Base-by-base conservation (phyloP, 2,113 vertebrate species). In the Cottus gobio region DNA sequence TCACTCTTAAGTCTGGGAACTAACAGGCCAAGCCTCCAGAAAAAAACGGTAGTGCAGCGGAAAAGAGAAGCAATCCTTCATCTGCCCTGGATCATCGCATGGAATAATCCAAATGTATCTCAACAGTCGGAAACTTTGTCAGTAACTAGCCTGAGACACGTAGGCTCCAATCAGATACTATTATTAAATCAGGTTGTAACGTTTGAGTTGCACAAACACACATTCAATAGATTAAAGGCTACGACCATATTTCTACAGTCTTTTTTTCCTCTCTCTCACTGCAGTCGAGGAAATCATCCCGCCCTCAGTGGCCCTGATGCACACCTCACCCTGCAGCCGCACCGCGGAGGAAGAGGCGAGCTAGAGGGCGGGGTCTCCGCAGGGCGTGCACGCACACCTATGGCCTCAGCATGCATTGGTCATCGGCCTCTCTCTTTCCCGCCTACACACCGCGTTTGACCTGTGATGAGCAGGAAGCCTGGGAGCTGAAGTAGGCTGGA, bases 391-490 rank as follows among this genome's bases (percentile, higher is more conserved):
- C 13, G 0, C 8, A 58, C 83, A 88, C 37, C 58, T 22, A 56
- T 46, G 77, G 31, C 36, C 52, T 48, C 26, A 36, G 57, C 44
- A 63, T 60, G 0, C 36, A 24, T 1, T 11, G 36, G 42, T 71
- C 72, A 67, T 63, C 67, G 16, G 26, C 58, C 76, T 60, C 57
- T 24, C 20, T 34, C 28, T 75, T 57, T 58, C 70, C 67, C 73
- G 3, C 9, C 24, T 48, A 34, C 16, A n/a, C 68, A 36, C 64
- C 11, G 13, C 57, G 70, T 75, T 64, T 85, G 76, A 87, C 60
- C 77, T 56, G 48, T 15, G 76, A 76, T 50, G 84, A 81, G 77
- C 85, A 90, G 90, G 87, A 93, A 88, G 85, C 79, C 65, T 84
- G 85, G 62, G 67, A 82, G 79, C 86, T 79, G 61, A 87, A 80